Percentiles rank a stretch among this genome's conserved stretches.
Conservation (phyloP, 2,888 invertebrate species). For the Periphyllus acericola region DNA sequence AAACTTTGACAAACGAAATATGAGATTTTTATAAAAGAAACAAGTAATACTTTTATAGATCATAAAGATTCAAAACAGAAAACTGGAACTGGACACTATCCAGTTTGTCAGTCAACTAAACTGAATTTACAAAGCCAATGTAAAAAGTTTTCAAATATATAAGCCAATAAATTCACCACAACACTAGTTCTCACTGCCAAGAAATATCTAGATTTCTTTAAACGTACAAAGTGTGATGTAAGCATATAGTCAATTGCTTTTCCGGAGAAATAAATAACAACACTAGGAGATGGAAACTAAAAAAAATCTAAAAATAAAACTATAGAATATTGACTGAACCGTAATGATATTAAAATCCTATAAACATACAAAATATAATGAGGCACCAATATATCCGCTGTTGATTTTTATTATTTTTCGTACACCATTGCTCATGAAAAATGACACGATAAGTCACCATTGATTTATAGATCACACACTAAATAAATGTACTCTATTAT, state of each 20-base stretch:
- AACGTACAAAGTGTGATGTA: background rate
- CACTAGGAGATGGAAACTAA: too few relatives aligned
- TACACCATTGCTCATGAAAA: too few relatives aligned
- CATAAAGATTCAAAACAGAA: constrained; percentile 2
- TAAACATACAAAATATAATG: too few relatives aligned
- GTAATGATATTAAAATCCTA: too few relatives aligned
- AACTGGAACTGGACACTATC: constrained; percentile 41
- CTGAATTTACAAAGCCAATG: constrained; percentile 33
- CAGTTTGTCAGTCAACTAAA: constrained; percentile 37
- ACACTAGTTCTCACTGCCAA: constrained; percentile 30
- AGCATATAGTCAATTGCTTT: background rate
- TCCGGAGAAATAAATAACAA: background rate
- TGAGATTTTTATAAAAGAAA: background rate
- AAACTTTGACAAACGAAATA: constrained; percentile 21
- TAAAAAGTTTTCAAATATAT: constrained; percentile 37
- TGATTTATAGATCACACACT: too few relatives aligned
- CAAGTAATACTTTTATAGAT: background rate
- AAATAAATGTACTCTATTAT: too few relatives aligned
- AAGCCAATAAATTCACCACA: constrained; percentile 38
- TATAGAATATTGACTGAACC: too few relatives aligned
- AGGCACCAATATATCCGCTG: too few relatives aligned
- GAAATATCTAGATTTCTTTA: constrained; percentile 13
- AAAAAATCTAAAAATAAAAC: too few relatives aligned
- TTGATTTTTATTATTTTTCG: too few relatives aligned
- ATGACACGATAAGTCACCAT: too few relatives aligned